Base-by-base conservation (phyloP, 2,113 vertebrate genomes). In the Syngnathus floridae region DNA sequence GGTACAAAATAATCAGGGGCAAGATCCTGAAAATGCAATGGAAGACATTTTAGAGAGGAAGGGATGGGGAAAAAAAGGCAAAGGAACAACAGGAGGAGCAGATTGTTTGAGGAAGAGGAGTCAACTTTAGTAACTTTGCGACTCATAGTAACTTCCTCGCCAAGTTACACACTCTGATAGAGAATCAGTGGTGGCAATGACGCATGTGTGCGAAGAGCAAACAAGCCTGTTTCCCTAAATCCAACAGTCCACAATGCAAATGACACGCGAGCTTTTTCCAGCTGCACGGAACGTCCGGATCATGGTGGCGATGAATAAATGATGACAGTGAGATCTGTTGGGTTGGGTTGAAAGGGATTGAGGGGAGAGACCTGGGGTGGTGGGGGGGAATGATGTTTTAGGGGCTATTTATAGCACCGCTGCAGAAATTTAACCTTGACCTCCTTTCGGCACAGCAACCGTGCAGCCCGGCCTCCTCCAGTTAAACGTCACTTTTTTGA, bases 341-440 rank as follows among this genome's bases (percentile, higher is more conserved):
- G 54, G 26, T 56, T 35, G 38, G 38, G 36, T 31, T 31, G 26
- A 31, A 40, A 38, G 4, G 19, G 17, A 37, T 38, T 35, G 14
- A 31, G 31, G 56, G 26, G 26, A 31, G 26, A 31, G 26, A 31
- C 26, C 26, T 17, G 1, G 7, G 56, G 8, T 7, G 40, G 2
- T 4, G 13, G 22, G 21, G 21, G 43, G 12, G 68, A 43, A 77
- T 77, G 1, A 11, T 38, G 73, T 74, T 71, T 55, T 49, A 54
- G 76, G 66, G 31, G 57, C 49, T 82, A 84, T 83, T 84, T 83
- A 76, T 82, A 84, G 56, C 37, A 41, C 71, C 62, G 36, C 61
- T 26, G 56, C 67, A 57, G 65, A 80, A 75, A 82, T 81, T 81
- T 82, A 86, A 86, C 85, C 84, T 84, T 87, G 82, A 82, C 83